Conservation (phyloP, 2,113 vertebrate genomes). For the Setophaga petechia region DNA sequence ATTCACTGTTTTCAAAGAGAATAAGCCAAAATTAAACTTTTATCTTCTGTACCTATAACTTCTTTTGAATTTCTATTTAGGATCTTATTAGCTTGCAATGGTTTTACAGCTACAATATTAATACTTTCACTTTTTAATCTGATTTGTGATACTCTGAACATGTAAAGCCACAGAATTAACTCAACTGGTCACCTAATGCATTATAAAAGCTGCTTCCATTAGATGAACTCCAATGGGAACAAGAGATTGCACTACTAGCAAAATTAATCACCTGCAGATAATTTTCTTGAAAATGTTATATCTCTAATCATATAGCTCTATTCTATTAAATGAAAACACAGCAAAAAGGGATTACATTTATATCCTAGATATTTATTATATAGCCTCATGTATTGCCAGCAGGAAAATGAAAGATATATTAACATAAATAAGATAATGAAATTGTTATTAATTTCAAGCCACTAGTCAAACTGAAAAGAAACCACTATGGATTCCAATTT, state of each 20-base stretch:
- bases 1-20: neutral
- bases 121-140: constrained; percentile 7
- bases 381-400: neutral
- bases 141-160: neutral
- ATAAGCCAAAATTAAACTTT: neutral
- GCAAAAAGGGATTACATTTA: neutral
- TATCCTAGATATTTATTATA: neutral
- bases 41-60: neutral
- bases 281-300: neutral
- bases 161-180: constrained; percentile 9
- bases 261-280: constrained; percentile 3
- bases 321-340: neutral
- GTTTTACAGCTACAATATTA: neutral
- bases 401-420: neutral
- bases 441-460: neutral
- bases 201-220: neutral
- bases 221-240: neutral
- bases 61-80: constrained; percentile 17
- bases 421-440: neutral
- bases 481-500: neutral
- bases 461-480: neutral
- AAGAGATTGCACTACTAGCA: neutral
- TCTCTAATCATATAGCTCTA: neutral
- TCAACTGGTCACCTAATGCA: constrained; percentile 25
- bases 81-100: constrained; percentile 5